A percentile compares a stretch with the other conserved stretches of the same genome.
These are phyloP conservation scores for Alces alces DNA, from an alignment of 2,113 vertebrate species.

Conservation along the genomic window DNA sequence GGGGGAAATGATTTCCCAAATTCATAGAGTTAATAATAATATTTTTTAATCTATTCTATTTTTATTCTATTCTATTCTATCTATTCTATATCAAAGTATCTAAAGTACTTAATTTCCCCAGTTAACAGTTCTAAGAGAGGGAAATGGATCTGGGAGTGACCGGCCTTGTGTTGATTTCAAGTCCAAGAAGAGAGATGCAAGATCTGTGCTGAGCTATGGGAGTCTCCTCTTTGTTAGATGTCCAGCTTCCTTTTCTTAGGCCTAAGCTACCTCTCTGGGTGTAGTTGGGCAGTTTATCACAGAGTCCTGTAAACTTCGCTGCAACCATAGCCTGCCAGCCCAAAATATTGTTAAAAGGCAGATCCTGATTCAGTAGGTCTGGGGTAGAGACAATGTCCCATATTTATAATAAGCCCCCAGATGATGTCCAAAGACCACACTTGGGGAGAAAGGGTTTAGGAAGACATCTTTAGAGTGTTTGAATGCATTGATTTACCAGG, in stretches of 20 bases:
- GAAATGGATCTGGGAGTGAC: not conserved
- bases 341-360: not conserved
- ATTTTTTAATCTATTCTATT: not conserved
- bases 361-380: not conserved
- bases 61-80: too few species aligned
- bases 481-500: not conserved
- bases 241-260: not conserved
- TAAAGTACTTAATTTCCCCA: not conserved
- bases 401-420: not conserved
- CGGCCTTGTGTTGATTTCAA: not conserved
- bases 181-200: not conserved
- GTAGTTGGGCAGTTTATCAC: not conserved
- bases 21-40: not conserved
- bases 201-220: not conserved
- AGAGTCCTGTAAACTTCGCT: not conserved
- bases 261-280: not conserved
- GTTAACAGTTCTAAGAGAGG: not conserved
- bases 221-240: not conserved
- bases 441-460: not conserved
- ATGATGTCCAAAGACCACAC: not conserved
- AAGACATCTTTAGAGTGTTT: not conserved
- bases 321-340: not conserved
- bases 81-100: too few species aligned
- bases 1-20: not conserved
- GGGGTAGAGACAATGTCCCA: not conserved